A percentile compares a stretch with the other conserved stretches of the same genome.
Conservation (phyloP, 2,888 invertebrate genomes). For the Drosophila siamana region DNA sequence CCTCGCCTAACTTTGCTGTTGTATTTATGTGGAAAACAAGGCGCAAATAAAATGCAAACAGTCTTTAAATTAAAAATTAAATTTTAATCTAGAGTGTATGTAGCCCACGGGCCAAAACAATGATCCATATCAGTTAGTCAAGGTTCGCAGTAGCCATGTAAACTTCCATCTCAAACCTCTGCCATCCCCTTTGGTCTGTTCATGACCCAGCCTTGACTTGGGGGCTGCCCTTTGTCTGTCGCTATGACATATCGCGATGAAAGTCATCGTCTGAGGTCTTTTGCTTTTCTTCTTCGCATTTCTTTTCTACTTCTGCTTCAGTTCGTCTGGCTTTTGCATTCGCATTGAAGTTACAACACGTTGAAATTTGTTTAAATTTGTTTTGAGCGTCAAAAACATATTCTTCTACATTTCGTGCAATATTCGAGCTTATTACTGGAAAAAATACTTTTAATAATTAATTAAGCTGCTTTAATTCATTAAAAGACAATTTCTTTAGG, state of each 20-base stretch:
- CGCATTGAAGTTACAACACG: constrained; percentile 35
- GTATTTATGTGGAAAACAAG: constrained; percentile 52
- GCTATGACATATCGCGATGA: constrained; percentile 71
- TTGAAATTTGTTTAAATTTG: constrained; percentile 19
- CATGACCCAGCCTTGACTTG: constrained; percentile 6
- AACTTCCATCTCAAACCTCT: neutral
- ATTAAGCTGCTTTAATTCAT: too few relatives aligned
- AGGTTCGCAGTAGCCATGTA: constrained; percentile 16
- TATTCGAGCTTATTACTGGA: neutral
- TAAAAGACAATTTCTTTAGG: too few relatives aligned
- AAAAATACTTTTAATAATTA: too few relatives aligned
- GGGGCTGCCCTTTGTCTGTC: constrained; percentile 57
- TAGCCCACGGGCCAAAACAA: constrained; percentile 32
- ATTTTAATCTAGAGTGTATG: constrained; percentile 76
- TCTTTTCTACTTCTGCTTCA: constrained; percentile 56
- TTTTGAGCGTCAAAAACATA: neutral
- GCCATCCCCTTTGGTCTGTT: neutral
- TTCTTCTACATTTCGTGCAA: neutral
- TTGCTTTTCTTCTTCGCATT: constrained; percentile 6
- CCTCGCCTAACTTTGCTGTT: constrained; percentile 1
- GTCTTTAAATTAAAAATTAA: constrained; percentile 84
- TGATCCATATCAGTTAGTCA: constrained; percentile 60
- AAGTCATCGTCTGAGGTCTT: constrained; percentile 37
- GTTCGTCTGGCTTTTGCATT: constrained; percentile 40
- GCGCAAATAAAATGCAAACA: constrained; percentile 80